phyloP scores from a whole-genome alignment of 2,113 vertebrate species.

The Atractosteus spatula region DNA sequence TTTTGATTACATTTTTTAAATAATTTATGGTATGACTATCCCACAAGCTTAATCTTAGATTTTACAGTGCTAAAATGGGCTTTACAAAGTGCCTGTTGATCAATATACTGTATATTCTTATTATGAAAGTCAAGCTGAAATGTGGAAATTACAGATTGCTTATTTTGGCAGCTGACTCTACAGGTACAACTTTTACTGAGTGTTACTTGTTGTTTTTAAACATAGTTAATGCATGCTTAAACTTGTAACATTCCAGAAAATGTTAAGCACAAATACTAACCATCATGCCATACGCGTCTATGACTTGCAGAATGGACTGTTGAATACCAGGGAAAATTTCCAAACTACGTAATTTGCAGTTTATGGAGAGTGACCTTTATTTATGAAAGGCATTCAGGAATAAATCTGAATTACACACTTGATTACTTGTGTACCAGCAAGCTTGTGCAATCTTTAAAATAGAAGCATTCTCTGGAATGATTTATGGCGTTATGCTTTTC shows the following conservation, averaged over 20 bases:
- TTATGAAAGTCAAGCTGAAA: conserved; percentile 11
- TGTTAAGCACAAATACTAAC: conserved; percentile 16
- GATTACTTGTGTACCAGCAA: conserved; percentile 18
- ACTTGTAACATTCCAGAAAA: conserved; percentile 58
- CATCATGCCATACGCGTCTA: not conserved
- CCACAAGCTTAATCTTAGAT: no score
- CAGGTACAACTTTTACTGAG: not conserved
- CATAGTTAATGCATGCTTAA: conserved; percentile 44
- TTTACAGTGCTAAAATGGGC: not conserved
- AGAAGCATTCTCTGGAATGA: conserved; percentile 14
- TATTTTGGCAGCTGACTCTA: conserved; percentile 51
- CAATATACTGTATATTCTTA: conserved; percentile 24
- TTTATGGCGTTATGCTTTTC: conserved; percentile 14
- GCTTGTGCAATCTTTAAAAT: not conserved
- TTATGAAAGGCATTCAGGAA: not conserved
- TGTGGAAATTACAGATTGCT: conserved; percentile 24
- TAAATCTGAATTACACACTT: not conserved
- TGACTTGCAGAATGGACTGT: conserved; percentile 30
- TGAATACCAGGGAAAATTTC: conserved; percentile 24
- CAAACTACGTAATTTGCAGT: conserved; percentile 43
- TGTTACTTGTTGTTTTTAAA: conserved; percentile 18
- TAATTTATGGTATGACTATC: no score
- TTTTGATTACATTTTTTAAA: no score
- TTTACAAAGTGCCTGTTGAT: conserved; percentile 7
- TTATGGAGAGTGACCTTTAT: conserved; percentile 21